These are phyloP conservation scores for Ginglymostoma cirratum DNA, from an alignment of 2,113 vertebrate genomes.

Conservation along the genomic window DNA sequence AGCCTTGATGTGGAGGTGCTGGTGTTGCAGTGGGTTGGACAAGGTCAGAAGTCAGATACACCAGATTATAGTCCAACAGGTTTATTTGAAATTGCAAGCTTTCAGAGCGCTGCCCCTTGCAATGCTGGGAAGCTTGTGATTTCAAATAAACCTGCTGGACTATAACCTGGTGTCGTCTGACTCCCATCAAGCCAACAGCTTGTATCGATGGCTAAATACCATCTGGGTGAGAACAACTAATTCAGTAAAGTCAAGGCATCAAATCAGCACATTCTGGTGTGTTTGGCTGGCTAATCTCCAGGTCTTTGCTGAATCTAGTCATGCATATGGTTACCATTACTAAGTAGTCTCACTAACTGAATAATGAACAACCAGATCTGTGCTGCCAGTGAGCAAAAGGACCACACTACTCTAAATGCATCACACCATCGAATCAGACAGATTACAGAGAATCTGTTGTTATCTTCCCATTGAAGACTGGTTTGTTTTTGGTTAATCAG, in stretches of 20 bases:
- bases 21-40: too few species aligned
- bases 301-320: not conserved
- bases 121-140: too few species aligned
- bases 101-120: too few species aligned
- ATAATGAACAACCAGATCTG: not conserved
- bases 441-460: not conserved
- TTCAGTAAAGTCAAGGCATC: not conserved
- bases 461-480: not conserved
- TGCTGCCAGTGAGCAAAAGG: not conserved
- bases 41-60: too few species aligned
- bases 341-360: not conserved
- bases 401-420: not conserved
- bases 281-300: not conserved
- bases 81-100: too few species aligned
- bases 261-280: not conserved
- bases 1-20: too few species aligned
- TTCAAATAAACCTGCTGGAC: too few species aligned
- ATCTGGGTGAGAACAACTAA: not conserved
- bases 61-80: too few species aligned
- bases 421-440: not conserved
- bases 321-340: not conserved
- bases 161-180: too few species aligned
- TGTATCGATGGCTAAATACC: not conserved
- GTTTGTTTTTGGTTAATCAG: not conserved
- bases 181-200: not conserved